Evolutionary conservation across 2,113 vertebrate genomes (phyloP), one percentile per base, ranked within the genome.

Genomic region (Laterallus jamaicensis): DNA sequence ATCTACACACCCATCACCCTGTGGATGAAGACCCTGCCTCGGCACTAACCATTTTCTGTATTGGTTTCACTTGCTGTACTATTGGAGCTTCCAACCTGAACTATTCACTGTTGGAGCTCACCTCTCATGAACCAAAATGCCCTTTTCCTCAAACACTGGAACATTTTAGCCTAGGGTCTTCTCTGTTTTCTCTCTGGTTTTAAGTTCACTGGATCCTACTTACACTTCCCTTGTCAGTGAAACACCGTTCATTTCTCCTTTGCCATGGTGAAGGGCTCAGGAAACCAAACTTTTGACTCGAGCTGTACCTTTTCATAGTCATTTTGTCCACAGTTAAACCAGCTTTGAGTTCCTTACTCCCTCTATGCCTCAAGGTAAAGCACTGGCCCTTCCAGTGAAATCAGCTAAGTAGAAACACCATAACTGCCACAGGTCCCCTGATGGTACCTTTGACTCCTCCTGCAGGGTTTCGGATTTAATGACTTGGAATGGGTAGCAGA

Each of bases 401-500:
- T 71, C 88, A 88, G 80, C 90, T 92, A 28, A 75, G 73, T 70
- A 96, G 95, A 93, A 96, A 35, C 88, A 70, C 68, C 90, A 75
- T 68, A 35, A 80, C 86, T 90, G 88, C 79, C 94, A 88, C 85
- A 68, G 71, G 76, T 96, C 92, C 94, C 94, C 42, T 96, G 95
- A 67, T 81, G 93, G 95, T 83, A 93, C 93, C 93, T 93, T 95
- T 88, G 93, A 90, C 52, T 90, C 88, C 90, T 96, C 67, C 82
- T 95, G 95, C 85, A 92, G 82, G 87, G 93, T 96, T 95, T 96
- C 24, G 0, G 95, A 96, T 93, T 96, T 96, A 96, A 97, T 96
- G 93, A 78, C 93, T 96, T 96, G 93, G 96, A 97, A 96, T 88
- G 90, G 82, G 93, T 93, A 52, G 95, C 93, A 96, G 94, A 95